Evolutionary conservation across 2,113 vertebrate genomes (phyloP), one percentile per base, ranked within the genome.

Genomic region (Aptenodytes forsteri): DNA sequence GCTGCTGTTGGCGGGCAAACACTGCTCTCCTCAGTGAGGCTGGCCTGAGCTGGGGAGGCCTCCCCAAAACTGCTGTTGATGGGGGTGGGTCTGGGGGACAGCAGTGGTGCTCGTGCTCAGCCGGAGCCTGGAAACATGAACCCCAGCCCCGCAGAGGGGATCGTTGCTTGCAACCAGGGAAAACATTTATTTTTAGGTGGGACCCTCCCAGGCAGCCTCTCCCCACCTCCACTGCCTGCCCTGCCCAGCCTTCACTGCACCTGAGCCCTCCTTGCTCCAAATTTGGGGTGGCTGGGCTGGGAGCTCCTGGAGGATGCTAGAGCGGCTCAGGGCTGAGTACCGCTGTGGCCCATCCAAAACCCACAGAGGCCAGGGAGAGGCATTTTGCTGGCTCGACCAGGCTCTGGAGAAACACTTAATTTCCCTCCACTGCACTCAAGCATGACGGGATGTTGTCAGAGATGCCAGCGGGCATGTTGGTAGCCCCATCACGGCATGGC

Each of bases 401-500:
- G 47, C 52, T 64, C 92, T 8, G 16, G 21, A 69, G 40, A 61
- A 92, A n/a, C 16, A 3, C 20, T 67, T n/a, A 2, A 6, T 36
- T 78, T 77, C 52, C 15, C 76, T 61, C 16, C 1, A 6, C 77
- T 8, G 36, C 55, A 15, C 44, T 47, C 1, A 3, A 64, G 49
- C 44, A 16, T 13, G 3, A 7, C 0, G 7, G n/a, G 52, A 27
- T 14, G 38, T 14, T 21, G 55, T 47, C 0, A 0, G 46, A 81
- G 62, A 16, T 40, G 34, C 38, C 42, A 13, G 27, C 6, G 0
- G 58, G 61, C 32, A 72, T 2, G 0, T 0, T 7, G 19, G n/a
- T 47, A n/a, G 34, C 27, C 30, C 58, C 30, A 25, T 6, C 3
- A 0, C 0, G 1, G 38, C 2, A 1, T 0, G 3, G 52, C 69